phyloP scores from a whole-genome alignment of 2,113 vertebrate genomes.

The Zosterops japonicus region DNA sequence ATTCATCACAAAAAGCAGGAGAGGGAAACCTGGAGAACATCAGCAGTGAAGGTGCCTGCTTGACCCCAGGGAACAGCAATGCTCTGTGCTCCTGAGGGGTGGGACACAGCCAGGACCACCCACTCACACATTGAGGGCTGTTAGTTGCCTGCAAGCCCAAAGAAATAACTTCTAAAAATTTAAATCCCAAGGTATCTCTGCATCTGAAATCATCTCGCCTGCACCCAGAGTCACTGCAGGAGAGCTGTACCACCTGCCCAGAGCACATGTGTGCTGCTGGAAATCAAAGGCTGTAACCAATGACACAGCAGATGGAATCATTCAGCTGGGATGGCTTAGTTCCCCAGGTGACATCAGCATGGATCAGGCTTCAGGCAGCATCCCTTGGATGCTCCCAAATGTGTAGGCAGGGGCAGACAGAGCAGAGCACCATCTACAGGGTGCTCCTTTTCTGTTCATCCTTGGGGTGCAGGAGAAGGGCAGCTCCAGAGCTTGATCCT shows the following conservation, averaged over 20 bases:
- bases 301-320: background rate
- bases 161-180: background rate
- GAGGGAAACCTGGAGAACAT: background rate
- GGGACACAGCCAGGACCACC: background rate
- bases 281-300: background rate
- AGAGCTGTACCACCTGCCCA: background rate
- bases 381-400: background rate
- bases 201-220: background rate
- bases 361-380: background rate
- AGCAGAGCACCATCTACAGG: background rate
- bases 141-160: background rate
- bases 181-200: background rate
- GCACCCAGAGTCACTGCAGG: background rate
- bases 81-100: background rate
- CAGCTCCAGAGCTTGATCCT: background rate
- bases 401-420: background rate
- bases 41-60: background rate
- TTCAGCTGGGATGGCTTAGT: background rate
- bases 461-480: fast-evolving
- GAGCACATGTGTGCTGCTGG: fast-evolving
- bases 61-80: background rate
- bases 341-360: background rate
- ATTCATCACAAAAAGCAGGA: background rate
- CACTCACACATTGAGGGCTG: background rate
- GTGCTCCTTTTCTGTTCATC: background rate